These are phyloP conservation scores for Tineola bisselliella DNA, from an alignment of 2,888 invertebrate genomes.

Conservation along the genomic window DNA sequence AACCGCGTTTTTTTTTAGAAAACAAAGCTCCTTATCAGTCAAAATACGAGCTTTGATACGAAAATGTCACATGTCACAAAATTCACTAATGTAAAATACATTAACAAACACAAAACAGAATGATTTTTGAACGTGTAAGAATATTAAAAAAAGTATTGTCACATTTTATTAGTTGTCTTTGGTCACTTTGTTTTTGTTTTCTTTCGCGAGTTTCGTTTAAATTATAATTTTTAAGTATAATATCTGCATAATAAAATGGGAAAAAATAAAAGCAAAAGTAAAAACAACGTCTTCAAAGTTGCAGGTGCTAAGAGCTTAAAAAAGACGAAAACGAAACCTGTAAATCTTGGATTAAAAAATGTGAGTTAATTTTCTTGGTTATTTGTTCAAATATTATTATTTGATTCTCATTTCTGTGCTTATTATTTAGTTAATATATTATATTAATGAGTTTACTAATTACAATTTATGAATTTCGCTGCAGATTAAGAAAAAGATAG, in stretches of 20 bases:
- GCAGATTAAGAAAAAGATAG: slow-evolving; percentile 54
- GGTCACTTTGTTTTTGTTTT: no score
- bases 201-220: no score
- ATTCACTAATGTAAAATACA: no score
- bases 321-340: slow-evolving; percentile 54
- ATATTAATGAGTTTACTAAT: no score
- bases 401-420: no score
- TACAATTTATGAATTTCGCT: slow-evolving; percentile 17
- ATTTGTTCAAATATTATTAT: no score
- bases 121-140: no score
- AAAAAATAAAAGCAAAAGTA: slow-evolving; percentile 48
- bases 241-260: slow-evolving; percentile 30
- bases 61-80: no score
- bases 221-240: background rate
- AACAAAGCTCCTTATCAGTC: background rate
- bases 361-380: slow-evolving; percentile 29
- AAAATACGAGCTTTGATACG: background rate
- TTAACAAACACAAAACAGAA: no score
- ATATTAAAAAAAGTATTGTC: no score
- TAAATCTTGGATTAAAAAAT: slow-evolving; percentile 55
- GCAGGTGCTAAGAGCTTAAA: slow-evolving; percentile 60
- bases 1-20: background rate
- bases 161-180: no score
- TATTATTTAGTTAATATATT: no score
- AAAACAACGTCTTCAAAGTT: slow-evolving; percentile 55